Evolutionary conservation across 1,140 invertebrate species (phyloP).

Genomic region (Camponotus floridanus): DNA sequence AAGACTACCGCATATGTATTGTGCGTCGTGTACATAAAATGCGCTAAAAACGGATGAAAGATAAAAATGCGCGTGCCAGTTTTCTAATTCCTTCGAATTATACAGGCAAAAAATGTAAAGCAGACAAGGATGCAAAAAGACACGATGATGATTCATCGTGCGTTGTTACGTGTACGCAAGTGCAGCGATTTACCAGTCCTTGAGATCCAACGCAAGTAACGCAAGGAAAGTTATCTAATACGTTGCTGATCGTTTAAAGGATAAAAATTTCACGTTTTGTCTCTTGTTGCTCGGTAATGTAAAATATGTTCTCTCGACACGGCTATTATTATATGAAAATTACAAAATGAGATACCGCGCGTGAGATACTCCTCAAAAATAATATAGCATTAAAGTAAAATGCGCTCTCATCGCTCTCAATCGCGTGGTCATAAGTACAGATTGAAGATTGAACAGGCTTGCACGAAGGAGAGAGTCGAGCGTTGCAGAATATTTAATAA

Average conservation of each 20-base stretch:
- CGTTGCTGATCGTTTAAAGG: conserved; percentile 7
- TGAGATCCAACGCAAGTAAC: conserved; percentile 49
- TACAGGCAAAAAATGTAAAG: conserved; percentile 24
- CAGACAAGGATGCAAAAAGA: conserved; percentile 25
- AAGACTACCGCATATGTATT: too few species aligned
- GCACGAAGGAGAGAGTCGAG: too few species aligned
- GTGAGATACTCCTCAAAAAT: not conserved
- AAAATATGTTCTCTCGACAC: not conserved
- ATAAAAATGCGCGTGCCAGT: not conserved
- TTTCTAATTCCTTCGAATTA: conserved; percentile 23
- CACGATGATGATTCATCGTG: conserved; percentile 57
- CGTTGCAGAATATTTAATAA: too few species aligned
- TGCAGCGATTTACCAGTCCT: conserved; percentile 61
- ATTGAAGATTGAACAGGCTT: too few species aligned
- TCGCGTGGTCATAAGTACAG: too few species aligned
- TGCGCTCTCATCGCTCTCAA: not conserved
- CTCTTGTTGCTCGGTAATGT: not conserved
- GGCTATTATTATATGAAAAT: not conserved
- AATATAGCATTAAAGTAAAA: not conserved
- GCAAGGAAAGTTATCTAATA: conserved; percentile 59
- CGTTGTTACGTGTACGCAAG: conserved; percentile 24
- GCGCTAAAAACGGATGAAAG: not conserved
- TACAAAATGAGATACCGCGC: not conserved
- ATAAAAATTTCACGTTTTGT: not conserved
- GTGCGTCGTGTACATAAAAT: not conserved